Evolutionary conservation across 1,140 invertebrate genomes (phyloP), one percentile per base, ranked within the genome.

Genomic region (Hormaphis cornu): DNA sequence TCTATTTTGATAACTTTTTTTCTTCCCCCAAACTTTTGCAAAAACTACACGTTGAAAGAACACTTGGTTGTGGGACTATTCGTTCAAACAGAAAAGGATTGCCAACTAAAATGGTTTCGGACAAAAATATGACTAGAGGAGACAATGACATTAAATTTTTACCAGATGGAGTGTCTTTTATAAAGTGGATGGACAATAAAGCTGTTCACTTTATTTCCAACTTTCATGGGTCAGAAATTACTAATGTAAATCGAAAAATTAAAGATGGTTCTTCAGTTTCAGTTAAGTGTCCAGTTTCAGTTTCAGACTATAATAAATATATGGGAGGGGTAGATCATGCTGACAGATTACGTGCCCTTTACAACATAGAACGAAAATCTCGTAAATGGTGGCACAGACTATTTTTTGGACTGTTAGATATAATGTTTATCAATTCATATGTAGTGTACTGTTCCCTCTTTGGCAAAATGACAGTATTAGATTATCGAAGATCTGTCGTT

Each of bases 241-340:
- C 50, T 16, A 52, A 18, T 28, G 48, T 52, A 28, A 72, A 69
- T 37, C 58, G 74, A n/a, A 75, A 59, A 71, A 48, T 76, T 61
- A 75, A 73, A 74, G 69, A 77, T 73, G 75, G 75, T 26, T 70
- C 59, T 9, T n/a, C 16, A 54, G 22, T 42, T 35, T 7, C 48
- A n/a, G 58, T 75, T 30, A 14, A 24, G 14, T 76, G 74, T 69
- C 76, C 76, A 5, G 14, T 10, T 3, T 42, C 71, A n/a, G 46
- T 74, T 10, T 69, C 40, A 10, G 76, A 76, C 37, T 76, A 76
- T 56, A 76, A 76, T 73, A 42, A 54, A 37, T 70, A 73, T 61
- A 76, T 75, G 75, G 71, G 72, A 53, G 56, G 22, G 44, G 75
- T 76, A 4, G 74, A 75, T 66, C 74, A 73, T 69, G 71, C 72